A percentile compares a stretch with the other conserved stretches of the same genome.
Evolutionary conservation across 2,113 vertebrate species (phyloP).

Genomic region (Mastomys natalensis): DNA sequence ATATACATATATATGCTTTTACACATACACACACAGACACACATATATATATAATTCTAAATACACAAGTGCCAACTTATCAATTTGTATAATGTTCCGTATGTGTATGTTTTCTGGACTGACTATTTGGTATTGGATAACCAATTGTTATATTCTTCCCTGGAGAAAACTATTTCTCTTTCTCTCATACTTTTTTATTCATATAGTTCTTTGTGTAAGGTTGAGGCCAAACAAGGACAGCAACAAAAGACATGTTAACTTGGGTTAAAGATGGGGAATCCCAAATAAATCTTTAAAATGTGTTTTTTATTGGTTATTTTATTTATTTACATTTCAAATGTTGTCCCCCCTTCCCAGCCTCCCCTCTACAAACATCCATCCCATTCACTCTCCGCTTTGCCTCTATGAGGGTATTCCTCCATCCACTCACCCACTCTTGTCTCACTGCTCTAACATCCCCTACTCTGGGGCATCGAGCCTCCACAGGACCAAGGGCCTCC

Average conservation of each 20-base stretch:
- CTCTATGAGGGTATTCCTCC: too few relatives aligned
- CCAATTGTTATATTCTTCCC: not conserved
- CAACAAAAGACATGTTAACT: not conserved
- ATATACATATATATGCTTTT: not conserved
- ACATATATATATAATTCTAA: not conserved
- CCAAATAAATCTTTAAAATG: not conserved
- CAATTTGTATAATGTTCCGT: not conserved
- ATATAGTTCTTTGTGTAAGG: not conserved
- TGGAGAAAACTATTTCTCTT: not conserved
- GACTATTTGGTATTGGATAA: too few relatives aligned
- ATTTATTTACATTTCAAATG: too few relatives aligned
- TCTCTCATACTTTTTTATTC: not conserved
- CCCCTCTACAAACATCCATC: too few relatives aligned
- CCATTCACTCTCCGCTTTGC: too few relatives aligned
- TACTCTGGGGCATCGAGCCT: too few relatives aligned
- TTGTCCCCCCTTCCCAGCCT: too few relatives aligned
- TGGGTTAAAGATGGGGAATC: fast-evolving
- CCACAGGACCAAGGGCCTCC: too few relatives aligned
- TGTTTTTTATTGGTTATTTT: too few relatives aligned
- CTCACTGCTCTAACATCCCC: too few relatives aligned
- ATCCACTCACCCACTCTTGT: too few relatives aligned
- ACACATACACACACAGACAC: not conserved
- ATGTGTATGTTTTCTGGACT: not conserved
- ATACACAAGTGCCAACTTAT: not conserved
- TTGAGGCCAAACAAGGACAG: not conserved